Evolutionary conservation across 1,140 invertebrate genomes (phyloP).

Genomic region (Samia ricini): DNA sequence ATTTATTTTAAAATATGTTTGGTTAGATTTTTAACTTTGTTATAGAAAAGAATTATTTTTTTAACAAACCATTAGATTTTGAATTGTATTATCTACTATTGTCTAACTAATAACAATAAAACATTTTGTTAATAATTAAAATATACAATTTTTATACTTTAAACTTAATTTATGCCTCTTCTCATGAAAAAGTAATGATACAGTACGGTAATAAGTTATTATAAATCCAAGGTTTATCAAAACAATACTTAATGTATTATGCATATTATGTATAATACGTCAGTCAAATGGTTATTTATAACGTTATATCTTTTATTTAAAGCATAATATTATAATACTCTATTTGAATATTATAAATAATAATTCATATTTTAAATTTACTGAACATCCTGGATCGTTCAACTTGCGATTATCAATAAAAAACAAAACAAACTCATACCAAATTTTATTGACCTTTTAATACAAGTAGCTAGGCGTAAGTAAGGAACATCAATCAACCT

Average conservation of each 20-base stretch:
- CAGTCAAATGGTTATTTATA: too few relatives aligned
- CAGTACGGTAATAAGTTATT: background rate
- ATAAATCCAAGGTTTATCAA: background rate
- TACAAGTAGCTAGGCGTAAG: slow-evolving; percentile 9
- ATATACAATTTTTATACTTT: background rate
- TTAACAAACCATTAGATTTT: too few relatives aligned
- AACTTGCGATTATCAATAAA: background rate
- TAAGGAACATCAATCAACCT: slow-evolving; percentile 12
- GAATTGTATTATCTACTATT: too few relatives aligned
- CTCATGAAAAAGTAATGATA: background rate
- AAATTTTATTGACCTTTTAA: slow-evolving; percentile 4
- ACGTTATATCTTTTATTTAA: too few relatives aligned
- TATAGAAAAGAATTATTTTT: too few relatives aligned
- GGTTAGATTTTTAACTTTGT: too few relatives aligned
- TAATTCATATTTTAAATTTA: background rate
- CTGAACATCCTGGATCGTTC: background rate
- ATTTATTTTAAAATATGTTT: too few relatives aligned
- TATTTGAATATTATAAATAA: background rate
- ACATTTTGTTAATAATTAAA: slow-evolving; percentile 38
- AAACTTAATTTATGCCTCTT: background rate
- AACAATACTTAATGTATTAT: slow-evolving; percentile 6
- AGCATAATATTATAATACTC: background rate
- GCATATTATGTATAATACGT: too few relatives aligned
- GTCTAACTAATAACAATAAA: slow-evolving; percentile 26
- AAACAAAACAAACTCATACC: background rate